Percentiles rank a stretch among this genome's conserved stretches.
Conservation (phyloP, 53 echinoderm and acorn worm species). For the Paracentrotus lividus region DNA sequence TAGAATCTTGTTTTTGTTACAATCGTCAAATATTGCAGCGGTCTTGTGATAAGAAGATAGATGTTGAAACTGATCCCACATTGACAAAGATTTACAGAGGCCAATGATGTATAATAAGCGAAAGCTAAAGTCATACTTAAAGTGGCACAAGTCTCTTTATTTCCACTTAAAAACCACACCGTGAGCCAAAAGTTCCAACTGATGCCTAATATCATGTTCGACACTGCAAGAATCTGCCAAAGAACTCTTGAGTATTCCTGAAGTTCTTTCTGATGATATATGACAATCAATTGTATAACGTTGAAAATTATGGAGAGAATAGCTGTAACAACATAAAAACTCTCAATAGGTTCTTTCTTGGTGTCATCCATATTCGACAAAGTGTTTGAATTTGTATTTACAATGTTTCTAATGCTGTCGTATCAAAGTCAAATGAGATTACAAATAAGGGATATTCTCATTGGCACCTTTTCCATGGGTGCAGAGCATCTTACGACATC, state of each 20-base stretch:
- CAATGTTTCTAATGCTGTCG: too few relatives aligned
- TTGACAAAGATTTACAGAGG: background rate
- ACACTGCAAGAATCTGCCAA: background rate
- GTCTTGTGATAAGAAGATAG: conserved; percentile 14
- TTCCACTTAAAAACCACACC: background rate
- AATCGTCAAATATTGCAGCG: background rate
- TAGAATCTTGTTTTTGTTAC: background rate
- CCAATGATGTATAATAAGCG: background rate
- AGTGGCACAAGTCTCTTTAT: background rate
- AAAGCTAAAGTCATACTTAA: background rate
- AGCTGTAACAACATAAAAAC: background rate
- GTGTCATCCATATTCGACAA: background rate
- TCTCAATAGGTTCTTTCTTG: background rate
- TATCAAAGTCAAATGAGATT: too few relatives aligned
- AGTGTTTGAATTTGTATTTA: background rate
- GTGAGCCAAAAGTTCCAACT: background rate
- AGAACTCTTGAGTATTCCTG: background rate
- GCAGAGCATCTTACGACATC: too few relatives aligned
- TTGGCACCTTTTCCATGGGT: too few relatives aligned
- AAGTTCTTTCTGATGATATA: background rate
- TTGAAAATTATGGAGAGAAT: background rate
- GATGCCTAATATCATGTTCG: background rate
- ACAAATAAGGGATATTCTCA: too few relatives aligned
- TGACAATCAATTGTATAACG: background rate
- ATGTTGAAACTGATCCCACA: conserved; percentile 23